Evolutionary conservation across 1,140 invertebrate genomes (phyloP).

Genomic region (Phortica variegata): DNA sequence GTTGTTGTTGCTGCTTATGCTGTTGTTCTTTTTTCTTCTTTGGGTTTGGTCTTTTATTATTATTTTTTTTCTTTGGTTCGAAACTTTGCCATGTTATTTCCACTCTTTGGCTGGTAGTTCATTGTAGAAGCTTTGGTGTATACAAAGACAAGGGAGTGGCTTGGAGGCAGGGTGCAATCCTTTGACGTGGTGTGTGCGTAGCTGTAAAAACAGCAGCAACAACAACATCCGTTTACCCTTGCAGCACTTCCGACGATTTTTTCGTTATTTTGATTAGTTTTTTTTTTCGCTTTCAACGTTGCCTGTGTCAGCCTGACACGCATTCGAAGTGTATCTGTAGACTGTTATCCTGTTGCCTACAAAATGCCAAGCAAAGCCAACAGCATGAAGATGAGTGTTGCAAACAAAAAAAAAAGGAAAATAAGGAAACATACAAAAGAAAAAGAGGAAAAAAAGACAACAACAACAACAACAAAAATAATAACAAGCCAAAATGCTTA

Average conservation of each 20-base stretch:
- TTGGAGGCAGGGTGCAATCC: not conserved
- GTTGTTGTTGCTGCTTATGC: not conserved
- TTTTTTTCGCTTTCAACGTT: constrained; percentile 35
- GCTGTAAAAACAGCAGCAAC: constrained; percentile 18
- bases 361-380: too few species aligned
- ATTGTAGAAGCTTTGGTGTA: too few species aligned
- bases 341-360: too few species aligned
- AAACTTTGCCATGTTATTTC: too few species aligned
- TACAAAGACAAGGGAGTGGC: too few species aligned
- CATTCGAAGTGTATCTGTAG: constrained; percentile 19
- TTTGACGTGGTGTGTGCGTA: not conserved
- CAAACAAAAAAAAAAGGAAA: not conserved
- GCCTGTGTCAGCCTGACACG: constrained; percentile 47
- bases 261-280: constrained; percentile 4
- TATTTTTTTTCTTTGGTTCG: constrained; percentile 1
- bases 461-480: constrained; percentile 15
- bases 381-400: not conserved
- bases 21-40: constrained; percentile 11
- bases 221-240: constrained; percentile 46
- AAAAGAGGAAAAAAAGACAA: constrained; percentile 3
- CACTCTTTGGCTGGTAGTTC: too few species aligned
- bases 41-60: constrained; percentile 4
- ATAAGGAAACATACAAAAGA: not conserved
- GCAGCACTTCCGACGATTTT: constrained; percentile 26
- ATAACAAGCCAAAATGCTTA: constrained; percentile 6